Evolutionary conservation across 1,140 invertebrate species (phyloP).

Genomic region (Hyphantria cunea): DNA sequence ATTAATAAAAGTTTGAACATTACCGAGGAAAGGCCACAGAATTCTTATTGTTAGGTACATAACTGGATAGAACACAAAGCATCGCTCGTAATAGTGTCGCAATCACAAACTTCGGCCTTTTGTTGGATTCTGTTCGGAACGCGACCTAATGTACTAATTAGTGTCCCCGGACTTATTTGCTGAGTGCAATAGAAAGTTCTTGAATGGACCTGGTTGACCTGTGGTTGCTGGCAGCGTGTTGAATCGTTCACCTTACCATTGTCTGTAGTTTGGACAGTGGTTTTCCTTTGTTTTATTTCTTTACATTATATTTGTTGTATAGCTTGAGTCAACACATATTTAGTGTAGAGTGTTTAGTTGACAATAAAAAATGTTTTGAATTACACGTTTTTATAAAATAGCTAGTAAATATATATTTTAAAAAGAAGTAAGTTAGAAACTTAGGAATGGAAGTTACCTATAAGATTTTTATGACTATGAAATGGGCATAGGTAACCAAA

Average conservation of each 20-base stretch:
- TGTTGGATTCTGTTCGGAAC: slow-evolving; percentile 42
- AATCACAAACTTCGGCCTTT: slow-evolving; percentile 64
- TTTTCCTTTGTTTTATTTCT: slow-evolving; percentile 36
- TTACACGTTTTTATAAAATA: too few relatives aligned
- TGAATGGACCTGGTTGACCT: slow-evolving; percentile 50
- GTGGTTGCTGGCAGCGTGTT: slow-evolving; percentile 42
- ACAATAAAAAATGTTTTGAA: too few relatives aligned
- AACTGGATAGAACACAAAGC: slow-evolving; percentile 43
- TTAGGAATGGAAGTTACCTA: too few relatives aligned
- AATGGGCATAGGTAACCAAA: too few relatives aligned
- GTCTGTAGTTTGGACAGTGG: too few relatives aligned
- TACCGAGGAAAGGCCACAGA: slow-evolving; percentile 13
- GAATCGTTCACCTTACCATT: slow-evolving; percentile 44
- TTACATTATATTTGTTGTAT: neutral
- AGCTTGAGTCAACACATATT: neutral
- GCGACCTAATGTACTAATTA: slow-evolving; percentile 69
- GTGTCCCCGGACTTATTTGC: slow-evolving; percentile 64
- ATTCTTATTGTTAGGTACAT: slow-evolving; percentile 10
- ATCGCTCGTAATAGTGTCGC: slow-evolving; percentile 56
- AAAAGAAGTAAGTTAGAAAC: too few relatives aligned
- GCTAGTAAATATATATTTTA: too few relatives aligned
- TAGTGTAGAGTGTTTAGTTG: too few relatives aligned
- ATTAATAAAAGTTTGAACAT: slow-evolving; percentile 30
- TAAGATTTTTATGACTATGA: too few relatives aligned
- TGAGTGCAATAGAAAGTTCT: slow-evolving; percentile 64